A percentile compares a stretch with the other conserved stretches of the same genome.
Evolutionary conservation across 2,888 invertebrate genomes (phyloP).

Genomic region (Synergus umbraculus): DNA sequence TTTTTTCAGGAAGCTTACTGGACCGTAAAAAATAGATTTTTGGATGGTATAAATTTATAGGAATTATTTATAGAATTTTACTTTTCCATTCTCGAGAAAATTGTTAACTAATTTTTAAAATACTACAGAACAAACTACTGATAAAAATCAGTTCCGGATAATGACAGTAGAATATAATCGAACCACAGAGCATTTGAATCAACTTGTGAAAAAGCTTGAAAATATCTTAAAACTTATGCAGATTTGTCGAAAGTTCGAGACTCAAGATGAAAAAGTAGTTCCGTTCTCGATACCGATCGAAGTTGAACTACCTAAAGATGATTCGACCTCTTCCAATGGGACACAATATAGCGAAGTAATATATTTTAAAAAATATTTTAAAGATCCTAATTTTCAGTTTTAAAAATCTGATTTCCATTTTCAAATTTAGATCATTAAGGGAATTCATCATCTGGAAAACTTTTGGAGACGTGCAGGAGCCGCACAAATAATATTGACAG

Average conservation of each 20-base stretch:
- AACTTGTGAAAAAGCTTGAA: constrained; percentile 58
- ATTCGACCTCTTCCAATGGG: constrained; percentile 10
- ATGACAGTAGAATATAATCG: constrained; percentile 60
- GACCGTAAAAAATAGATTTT: constrained; percentile 57
- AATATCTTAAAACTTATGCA: constrained; percentile 59
- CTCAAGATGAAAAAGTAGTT: constrained; percentile 62
- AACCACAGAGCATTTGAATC: constrained; percentile 55
- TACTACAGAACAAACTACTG: constrained; percentile 61
- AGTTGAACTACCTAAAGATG: constrained; percentile 3
- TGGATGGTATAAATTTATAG: constrained; percentile 53
- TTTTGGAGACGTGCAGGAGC: constrained; percentile 65
- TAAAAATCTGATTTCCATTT: neutral
- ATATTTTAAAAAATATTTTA: neutral
- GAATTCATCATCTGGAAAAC: constrained; percentile 53
- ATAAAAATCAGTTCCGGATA: constrained; percentile 59
- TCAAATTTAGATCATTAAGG: constrained; percentile 52
- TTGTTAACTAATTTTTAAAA: neutral
- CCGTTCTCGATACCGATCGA: constrained; percentile 42
- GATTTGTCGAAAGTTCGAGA: constrained; percentile 69
- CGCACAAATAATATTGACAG: constrained; percentile 51
- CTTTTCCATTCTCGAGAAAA: neutral
- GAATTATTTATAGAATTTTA: neutral
- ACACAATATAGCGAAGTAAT: constrained; percentile 9
- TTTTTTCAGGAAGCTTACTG: constrained; percentile 60
- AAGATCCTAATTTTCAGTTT: neutral